A percentile compares a stretch with the other conserved stretches of the same genome.
Evolutionary conservation across 92 coral and sea anemone genomes (phyloP).

Genomic region (Pocillopora meandrina): DNA sequence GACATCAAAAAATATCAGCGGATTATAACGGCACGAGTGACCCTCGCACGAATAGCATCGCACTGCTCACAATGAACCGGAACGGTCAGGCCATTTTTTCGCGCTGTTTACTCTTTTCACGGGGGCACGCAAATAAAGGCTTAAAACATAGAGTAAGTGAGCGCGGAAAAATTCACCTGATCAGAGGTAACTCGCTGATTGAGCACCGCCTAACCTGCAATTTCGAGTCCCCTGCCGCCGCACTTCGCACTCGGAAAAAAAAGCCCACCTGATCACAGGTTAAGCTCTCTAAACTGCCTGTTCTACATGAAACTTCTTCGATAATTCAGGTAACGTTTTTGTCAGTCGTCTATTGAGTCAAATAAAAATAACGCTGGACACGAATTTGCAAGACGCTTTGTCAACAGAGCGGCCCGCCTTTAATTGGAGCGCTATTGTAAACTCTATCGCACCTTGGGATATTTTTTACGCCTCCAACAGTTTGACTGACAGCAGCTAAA

Average conservation of each 20-base stretch:
- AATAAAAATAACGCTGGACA: too few species aligned
- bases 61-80: neutral
- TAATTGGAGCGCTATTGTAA: too few species aligned
- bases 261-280: too few species aligned
- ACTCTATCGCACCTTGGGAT: too few species aligned
- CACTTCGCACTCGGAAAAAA: neutral
- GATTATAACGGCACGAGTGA: neutral
- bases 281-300: too few species aligned
- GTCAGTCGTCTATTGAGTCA: too few species aligned
- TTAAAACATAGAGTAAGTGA: neutral
- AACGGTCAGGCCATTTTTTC: neutral
- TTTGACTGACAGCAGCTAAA: too few species aligned
- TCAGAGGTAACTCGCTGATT: neutral
- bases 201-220: neutral
- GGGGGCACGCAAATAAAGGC: neutral
- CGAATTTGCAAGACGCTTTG: too few species aligned
- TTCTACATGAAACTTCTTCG: too few species aligned
- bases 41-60: neutral
- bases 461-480: too few species aligned
- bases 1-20: neutral
- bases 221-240: conserved; percentile 3
- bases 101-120: neutral
- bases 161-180: neutral
- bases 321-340: too few species aligned
- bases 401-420: too few species aligned